These are phyloP conservation scores for Montipora sp. DNA, from an alignment of 64 coral and sea anemone species.

Conservation along the genomic window DNA sequence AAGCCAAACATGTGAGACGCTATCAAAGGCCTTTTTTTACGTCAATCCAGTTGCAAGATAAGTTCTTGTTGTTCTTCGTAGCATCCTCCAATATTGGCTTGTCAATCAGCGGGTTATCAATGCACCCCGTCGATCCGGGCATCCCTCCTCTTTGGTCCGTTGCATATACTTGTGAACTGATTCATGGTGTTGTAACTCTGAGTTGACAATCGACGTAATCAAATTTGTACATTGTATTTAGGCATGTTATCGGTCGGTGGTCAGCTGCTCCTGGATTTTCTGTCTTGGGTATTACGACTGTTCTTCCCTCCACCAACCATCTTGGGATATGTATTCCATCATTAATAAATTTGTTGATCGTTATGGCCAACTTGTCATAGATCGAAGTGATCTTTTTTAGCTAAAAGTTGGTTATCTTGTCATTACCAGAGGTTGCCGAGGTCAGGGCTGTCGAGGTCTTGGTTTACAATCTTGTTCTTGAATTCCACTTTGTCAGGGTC, in stretches of 20 bases:
- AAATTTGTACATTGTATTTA: conserved; percentile 27
- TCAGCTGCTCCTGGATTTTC: conserved; percentile 5
- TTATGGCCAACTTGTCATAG: conserved; percentile 4
- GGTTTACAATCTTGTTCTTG: no score
- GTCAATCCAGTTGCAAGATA: neutral
- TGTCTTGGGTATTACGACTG: conserved; percentile 36
- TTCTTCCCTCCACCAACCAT: conserved; percentile 29
- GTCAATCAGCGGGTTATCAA: neutral
- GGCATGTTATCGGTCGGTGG: conserved; percentile 8
- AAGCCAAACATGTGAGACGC: neutral
- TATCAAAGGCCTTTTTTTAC: neutral
- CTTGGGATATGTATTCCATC: conserved; percentile 24
- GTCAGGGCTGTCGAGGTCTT: neutral
- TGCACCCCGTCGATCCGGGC: conserved; percentile 1
- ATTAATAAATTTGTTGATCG: conserved; percentile 9
- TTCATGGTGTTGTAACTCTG: neutral
- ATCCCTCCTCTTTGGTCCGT: conserved; percentile 18
- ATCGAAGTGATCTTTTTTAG: conserved; percentile 22
- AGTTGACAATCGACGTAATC: conserved; percentile 1
- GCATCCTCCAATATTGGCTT: neutral
- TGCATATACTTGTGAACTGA: conserved; percentile 18
- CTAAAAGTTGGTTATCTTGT: conserved; percentile 25
- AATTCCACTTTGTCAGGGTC: no score
- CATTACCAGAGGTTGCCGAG: conserved; percentile 9
- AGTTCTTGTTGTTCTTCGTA: neutral